phyloP scores from a whole-genome alignment of 92 coral and sea anemone genomes.

The Isaurus tuberculatus region DNA sequence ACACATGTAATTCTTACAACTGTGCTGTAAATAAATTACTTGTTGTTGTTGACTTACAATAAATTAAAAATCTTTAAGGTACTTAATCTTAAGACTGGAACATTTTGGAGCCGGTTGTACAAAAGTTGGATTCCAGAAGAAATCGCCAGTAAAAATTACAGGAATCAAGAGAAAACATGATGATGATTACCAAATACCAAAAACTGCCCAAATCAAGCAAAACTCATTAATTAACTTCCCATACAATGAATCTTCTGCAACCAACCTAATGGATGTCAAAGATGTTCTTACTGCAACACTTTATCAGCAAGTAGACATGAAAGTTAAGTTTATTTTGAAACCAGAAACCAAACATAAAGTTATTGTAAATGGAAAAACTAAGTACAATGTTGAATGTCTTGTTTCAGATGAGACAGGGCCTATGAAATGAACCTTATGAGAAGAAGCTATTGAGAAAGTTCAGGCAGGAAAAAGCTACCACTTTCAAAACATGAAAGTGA shows the following conservation, averaged over 20 bases:
- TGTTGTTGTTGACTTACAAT: too few relatives aligned
- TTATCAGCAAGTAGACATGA: conserved; percentile 33
- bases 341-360: conserved; percentile 57
- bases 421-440: background rate
- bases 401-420: conserved; percentile 7
- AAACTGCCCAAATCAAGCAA: conserved; percentile 29
- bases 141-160: conserved; percentile 12
- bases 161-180: conserved; percentile 37
- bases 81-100: too few relatives aligned
- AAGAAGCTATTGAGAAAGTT: conserved; percentile 54
- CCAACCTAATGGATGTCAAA: conserved; percentile 34
- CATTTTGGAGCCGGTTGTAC: too few relatives aligned
- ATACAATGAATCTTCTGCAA: conserved; percentile 37
- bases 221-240: conserved; percentile 16
- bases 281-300: conserved; percentile 8
- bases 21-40: too few relatives aligned
- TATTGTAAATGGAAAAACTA: conserved; percentile 53
- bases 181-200: conserved; percentile 33
- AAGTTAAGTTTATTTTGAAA: conserved; percentile 36
- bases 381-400: conserved; percentile 53
- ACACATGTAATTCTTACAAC: too few relatives aligned
- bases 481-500: conserved; percentile 54
- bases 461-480: conserved; percentile 59
- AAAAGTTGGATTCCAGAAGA: conserved; percentile 15
- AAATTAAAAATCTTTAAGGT: too few relatives aligned